A percentile compares a stretch with the other conserved stretches of the same genome.
phyloP scores from a whole-genome alignment of 2,797 vertebrate species.

The Sebastes nivosus region DNA sequence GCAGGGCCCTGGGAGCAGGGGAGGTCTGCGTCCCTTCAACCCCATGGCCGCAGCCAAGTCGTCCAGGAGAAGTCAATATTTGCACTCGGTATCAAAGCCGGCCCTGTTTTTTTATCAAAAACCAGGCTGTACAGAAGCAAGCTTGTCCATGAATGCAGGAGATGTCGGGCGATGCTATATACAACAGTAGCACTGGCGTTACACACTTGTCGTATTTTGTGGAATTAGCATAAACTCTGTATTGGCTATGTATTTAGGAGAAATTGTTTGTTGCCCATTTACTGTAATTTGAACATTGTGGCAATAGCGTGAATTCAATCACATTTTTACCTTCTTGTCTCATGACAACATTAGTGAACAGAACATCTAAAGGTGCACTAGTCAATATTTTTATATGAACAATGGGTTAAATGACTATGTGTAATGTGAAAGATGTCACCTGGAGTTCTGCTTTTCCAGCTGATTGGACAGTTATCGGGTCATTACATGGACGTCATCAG shows the following conservation, averaged over 20 bases:
- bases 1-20: conserved; percentile 40
- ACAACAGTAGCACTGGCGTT: conserved; percentile 14
- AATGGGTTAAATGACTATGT: neutral
- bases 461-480: too few relatives aligned
- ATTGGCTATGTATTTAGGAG: neutral
- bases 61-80: conserved; percentile 79
- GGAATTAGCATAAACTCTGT: neutral
- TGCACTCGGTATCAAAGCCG: conserved; percentile 69
- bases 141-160: conserved; percentile 35
- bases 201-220: conserved; percentile 10
- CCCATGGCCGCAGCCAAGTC: conserved; percentile 36
- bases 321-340: neutral
- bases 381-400: neutral
- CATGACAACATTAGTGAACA: neutral
- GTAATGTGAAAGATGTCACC: neutral
- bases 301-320: neutral
- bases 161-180: conserved; percentile 17
- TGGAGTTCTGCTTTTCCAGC: too few relatives aligned
- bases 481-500: too few relatives aligned
- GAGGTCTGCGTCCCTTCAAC: conserved; percentile 61
- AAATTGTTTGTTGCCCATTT: neutral
- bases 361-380: neutral
- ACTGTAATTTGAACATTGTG: neutral
- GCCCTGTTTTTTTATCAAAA: conserved; percentile 70
- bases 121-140: conserved; percentile 39